These are phyloP conservation scores for Eurystomus glaucurus DNA, from an alignment of 2,797 vertebrate species.

Conservation along the genomic window DNA sequence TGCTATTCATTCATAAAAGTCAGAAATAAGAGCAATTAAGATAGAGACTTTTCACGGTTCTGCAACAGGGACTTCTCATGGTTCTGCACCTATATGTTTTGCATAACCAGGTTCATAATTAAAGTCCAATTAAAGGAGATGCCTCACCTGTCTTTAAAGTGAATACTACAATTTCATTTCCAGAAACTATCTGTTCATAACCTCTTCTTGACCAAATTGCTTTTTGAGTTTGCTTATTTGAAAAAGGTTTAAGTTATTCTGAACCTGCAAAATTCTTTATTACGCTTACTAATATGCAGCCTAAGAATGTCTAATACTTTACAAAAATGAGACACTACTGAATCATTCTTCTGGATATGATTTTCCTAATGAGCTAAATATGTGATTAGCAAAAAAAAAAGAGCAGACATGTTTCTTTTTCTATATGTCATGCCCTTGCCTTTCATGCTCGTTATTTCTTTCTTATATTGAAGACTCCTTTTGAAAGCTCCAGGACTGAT, in stretches of 20 bases:
- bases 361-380: neutral
- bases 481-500: neutral
- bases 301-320: neutral
- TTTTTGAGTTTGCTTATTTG: neutral
- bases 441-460: neutral
- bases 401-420: neutral
- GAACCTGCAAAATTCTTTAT: neutral
- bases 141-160: neutral
- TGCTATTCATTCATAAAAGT: neutral
- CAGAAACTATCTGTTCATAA: neutral
- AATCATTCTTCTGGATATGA: neutral
- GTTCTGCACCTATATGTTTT: neutral
- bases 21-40: neutral
- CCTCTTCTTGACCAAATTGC: neutral
- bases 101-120: neutral
- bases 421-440: neutral
- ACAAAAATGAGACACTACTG: neutral
- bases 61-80: neutral
- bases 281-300: neutral
- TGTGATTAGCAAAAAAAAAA: neutral
- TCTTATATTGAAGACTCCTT: neutral
- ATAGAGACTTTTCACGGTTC: neutral
- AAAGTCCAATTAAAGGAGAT: neutral
- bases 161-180: neutral
- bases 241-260: neutral